Base-by-base conservation (phyloP, 2,888 invertebrate species). In the Amitus sp. region DNA sequence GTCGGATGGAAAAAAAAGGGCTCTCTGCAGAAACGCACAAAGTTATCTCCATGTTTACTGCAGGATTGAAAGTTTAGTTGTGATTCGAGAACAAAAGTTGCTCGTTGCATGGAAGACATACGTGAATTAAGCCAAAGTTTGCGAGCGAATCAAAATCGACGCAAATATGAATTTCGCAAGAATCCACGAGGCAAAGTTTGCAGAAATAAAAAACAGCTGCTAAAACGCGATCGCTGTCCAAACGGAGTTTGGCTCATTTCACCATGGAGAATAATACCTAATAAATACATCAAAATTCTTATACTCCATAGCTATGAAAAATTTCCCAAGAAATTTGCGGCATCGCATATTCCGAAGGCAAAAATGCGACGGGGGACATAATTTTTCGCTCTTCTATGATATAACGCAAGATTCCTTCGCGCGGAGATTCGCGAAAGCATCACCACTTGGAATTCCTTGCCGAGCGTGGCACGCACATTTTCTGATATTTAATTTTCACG, bases 1-100 rank as follows among this genome's bases (percentile, higher is more conserved):
- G 53, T 47, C 56, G n/a, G n/a, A 27, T 15, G 17, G 27, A 34
- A 53, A 30, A 52, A 56, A 56, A 52, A 52, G n/a, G n/a, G n/a
- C n/a, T n/a, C n/a, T n/a, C n/a, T n/a, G n/a, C n/a, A n/a, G n/a
- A n/a, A n/a, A n/a, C n/a, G n/a, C n/a, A 47, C 48, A 52, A 49
- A 52, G 48, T 52, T 62, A 52, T 49, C 56, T 52, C 52, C 49
- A 18, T n/a, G 30, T n/a, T 30, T 30, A n/a, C 10, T 30, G 30
- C n/a, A n/a, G n/a, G 2, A 30, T 30, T 9, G 10, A 9, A 30
- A 10, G 30, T 30, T 30, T 2, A n/a, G 10, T 30, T 30, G 2
- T 30, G 6, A n/a, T n/a, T n/a, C n/a, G n/a, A n/a, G n/a, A n/a
- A n/a, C 23, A 7, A 23, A 23, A 23, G 23, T 23, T 23, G n/a